These are phyloP conservation scores for Melanotaenia nigrans DNA, from an alignment of 2,797 vertebrate species.

Conservation along the genomic window DNA sequence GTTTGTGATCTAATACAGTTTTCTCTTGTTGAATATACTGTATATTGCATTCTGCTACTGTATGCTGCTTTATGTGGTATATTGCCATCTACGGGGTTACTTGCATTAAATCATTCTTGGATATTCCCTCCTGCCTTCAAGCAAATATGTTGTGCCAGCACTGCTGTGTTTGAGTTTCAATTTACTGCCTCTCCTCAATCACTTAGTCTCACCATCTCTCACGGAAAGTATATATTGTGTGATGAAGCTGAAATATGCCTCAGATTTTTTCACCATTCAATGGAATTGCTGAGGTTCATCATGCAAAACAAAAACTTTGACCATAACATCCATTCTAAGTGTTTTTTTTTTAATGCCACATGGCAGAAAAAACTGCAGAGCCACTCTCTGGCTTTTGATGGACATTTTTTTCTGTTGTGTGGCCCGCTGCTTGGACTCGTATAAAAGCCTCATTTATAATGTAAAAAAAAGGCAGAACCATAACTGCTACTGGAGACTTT, in stretches of 20 bases:
- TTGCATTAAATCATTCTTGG: conserved; percentile 67
- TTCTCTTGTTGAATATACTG: conserved; percentile 51
- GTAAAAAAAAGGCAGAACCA: conserved; percentile 24
- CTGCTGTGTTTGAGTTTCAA: conserved; percentile 62
- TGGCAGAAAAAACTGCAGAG: conserved; percentile 36
- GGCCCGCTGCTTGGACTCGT: conserved; percentile 48
- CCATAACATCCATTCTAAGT: conserved; percentile 49
- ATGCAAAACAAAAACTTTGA: conserved; percentile 58
- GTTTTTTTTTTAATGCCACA: conserved; percentile 40
- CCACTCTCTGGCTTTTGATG: conserved; percentile 52
- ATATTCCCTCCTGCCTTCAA: conserved; percentile 50
- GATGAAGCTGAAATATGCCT: conserved; percentile 57
- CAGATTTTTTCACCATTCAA: conserved; percentile 36
- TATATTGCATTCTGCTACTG: conserved; percentile 45
- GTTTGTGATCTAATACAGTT: conserved; percentile 69
- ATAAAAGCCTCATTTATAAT: conserved; percentile 55
- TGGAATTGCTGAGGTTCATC: conserved; percentile 51
- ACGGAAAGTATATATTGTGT: conserved; percentile 51
- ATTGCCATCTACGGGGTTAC: conserved; percentile 25
- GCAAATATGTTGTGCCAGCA: conserved; percentile 58
- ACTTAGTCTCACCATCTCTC: conserved; percentile 44
- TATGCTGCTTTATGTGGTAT: conserved; percentile 52
- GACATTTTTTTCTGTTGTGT: conserved; percentile 58
- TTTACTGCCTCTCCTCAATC: conserved; percentile 67
- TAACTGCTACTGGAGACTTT: conserved; percentile 17